These are phyloP conservation scores for Harpalus rubripes DNA, from an alignment of 2,888 invertebrate species.

Conservation along the genomic window DNA sequence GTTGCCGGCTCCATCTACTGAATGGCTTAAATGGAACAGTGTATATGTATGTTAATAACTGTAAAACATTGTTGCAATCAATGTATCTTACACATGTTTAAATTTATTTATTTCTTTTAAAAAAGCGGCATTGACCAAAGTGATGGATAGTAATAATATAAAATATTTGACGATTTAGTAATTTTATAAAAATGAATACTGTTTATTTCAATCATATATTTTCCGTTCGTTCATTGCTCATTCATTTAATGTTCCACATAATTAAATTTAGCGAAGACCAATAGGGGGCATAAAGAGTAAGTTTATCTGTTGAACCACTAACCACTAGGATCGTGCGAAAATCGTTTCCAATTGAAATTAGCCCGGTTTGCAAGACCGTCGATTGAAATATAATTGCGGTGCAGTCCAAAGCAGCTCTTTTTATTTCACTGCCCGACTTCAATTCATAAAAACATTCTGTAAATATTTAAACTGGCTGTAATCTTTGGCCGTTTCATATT, in stretches of 20 bases:
- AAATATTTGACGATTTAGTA: too few relatives aligned
- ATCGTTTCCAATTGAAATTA: slow-evolving; percentile 18
- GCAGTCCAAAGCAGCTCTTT: slow-evolving; percentile 32
- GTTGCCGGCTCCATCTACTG: too few relatives aligned
- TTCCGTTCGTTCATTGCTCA: too few relatives aligned
- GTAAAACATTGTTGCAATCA: too few relatives aligned
- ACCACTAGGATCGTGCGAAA: slow-evolving; percentile 1
- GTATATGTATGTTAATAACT: too few relatives aligned
- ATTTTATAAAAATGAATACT: too few relatives aligned
- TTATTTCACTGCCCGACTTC: slow-evolving; percentile 53
- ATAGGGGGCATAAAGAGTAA: neutral
- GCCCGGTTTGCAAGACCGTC: slow-evolving; percentile 5
- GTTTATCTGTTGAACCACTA: neutral
- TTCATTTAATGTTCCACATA: neutral
- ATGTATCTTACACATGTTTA: too few relatives aligned
- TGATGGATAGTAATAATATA: too few relatives aligned
- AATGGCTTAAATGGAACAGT: too few relatives aligned
- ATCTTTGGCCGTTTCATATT: slow-evolving; percentile 67
- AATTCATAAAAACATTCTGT: slow-evolving; percentile 67
- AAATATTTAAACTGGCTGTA: slow-evolving; percentile 67
- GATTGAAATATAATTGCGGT: slow-evolving; percentile 57
- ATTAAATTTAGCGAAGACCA: neutral
- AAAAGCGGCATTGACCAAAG: too few relatives aligned
- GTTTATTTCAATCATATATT: too few relatives aligned
- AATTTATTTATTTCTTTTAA: too few relatives aligned